phyloP scores from a whole-genome alignment of 2,113 vertebrate genomes.

The Megaceryle maxima region DNA sequence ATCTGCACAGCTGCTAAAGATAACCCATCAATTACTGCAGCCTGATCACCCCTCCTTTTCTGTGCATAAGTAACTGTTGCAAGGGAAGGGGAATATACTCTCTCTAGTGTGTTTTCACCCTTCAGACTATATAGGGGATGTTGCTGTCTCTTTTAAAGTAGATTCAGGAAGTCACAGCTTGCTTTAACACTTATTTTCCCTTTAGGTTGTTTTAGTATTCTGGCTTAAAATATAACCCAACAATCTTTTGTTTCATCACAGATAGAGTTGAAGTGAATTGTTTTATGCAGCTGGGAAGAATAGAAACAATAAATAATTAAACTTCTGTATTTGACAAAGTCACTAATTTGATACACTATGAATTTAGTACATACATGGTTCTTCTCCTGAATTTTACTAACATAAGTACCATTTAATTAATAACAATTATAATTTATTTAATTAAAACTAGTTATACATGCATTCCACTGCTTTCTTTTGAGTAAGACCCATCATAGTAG shows the following conservation, averaged over 20 bases:
- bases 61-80: not conserved
- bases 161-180: not conserved
- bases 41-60: not conserved
- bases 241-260: not conserved
- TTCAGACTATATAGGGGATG: not conserved
- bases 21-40: not conserved
- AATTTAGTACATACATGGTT: not conserved
- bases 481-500: not conserved
- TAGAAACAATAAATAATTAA: not conserved
- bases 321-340: not conserved
- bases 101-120: not conserved
- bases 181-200: not conserved
- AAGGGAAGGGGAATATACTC: not conserved
- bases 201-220: not conserved
- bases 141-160: not conserved
- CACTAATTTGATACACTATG: not conserved
- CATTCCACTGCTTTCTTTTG: not conserved
- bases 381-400: not conserved
- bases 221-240: not conserved
- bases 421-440: not conserved
- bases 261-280: not conserved
- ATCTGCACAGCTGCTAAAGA: not conserved
- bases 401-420: not conserved
- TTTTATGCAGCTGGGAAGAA: not conserved
- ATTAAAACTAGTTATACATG: not conserved